Percentiles rank a stretch among this genome's conserved stretches.
Conservation (phyloP, 1,140 invertebrate genomes). For the Drosophila willistoni region DNA sequence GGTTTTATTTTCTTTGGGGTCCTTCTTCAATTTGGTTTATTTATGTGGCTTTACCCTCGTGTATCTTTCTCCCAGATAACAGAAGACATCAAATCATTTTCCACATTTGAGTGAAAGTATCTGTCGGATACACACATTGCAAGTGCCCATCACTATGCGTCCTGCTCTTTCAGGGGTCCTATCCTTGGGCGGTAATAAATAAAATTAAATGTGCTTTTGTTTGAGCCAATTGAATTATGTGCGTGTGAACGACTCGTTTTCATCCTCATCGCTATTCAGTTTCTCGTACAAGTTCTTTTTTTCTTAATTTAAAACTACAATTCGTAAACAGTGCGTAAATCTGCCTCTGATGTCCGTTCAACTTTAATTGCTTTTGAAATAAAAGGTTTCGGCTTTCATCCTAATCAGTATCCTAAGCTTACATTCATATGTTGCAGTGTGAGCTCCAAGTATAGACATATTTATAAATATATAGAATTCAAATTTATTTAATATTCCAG, state of each 20-base stretch:
- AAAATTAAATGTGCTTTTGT: conserved; percentile 81
- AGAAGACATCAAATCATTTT: conserved; percentile 68
- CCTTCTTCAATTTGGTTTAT: conserved; percentile 67
- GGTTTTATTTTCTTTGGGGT: conserved; percentile 31
- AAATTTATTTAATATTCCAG: too few species aligned
- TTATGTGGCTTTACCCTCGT: conserved; percentile 58
- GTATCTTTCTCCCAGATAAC: conserved; percentile 51
- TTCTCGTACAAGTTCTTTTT: conserved; percentile 26
- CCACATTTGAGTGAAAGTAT: conserved; percentile 71
- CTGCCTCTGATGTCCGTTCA: conserved; percentile 35
- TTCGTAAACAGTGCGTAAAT: neutral
- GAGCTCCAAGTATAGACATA: too few species aligned
- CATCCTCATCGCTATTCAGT: conserved; percentile 15
- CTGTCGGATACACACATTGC: conserved; percentile 48
- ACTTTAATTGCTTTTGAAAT: conserved; percentile 36
- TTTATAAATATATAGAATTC: too few species aligned
- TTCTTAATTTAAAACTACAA: conserved; percentile 34
- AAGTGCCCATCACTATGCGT: conserved; percentile 46
- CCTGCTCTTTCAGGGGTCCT: conserved; percentile 34
- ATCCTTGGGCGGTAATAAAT: conserved; percentile 65
- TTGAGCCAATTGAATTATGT: conserved; percentile 80
- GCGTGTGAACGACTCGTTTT: conserved; percentile 71
- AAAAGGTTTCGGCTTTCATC: conserved; percentile 18
- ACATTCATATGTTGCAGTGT: too few species aligned
- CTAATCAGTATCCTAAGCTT: too few species aligned